These are phyloP conservation scores for Ophioninae sp. DNA, from an alignment of 2,888 invertebrate species.

Conservation along the genomic window DNA sequence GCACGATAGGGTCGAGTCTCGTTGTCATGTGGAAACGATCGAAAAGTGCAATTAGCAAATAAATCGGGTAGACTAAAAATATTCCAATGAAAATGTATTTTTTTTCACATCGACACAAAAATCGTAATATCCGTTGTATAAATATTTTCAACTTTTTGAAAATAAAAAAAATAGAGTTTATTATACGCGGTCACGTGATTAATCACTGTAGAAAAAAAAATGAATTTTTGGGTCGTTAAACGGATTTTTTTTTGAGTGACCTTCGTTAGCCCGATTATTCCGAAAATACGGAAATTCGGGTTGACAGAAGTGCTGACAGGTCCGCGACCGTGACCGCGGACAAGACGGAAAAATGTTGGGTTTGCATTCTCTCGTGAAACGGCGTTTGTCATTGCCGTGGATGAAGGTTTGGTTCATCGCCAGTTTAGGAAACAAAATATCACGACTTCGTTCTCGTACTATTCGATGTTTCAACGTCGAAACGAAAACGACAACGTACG, in stretches of 20 bases:
- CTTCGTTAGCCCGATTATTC: conserved; percentile 2
- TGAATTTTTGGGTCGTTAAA: not conserved
- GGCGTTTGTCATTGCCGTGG: conserved; percentile 2
- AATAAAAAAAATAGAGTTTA: not conserved
- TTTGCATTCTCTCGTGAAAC: conserved; percentile 9
- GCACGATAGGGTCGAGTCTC: conserved; percentile 6
- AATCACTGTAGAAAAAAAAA: not conserved
- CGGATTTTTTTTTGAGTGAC: not conserved
- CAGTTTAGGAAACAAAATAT: conserved; percentile 38
- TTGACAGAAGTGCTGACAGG: conserved; percentile 22
- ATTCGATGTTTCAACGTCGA: conserved; percentile 21
- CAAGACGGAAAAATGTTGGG: conserved; percentile 31
- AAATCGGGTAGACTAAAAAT: conserved; percentile 9
- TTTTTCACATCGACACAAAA: not conserved
- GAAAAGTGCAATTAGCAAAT: not conserved
- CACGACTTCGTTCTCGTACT: not conserved
- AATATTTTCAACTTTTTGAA: not conserved
- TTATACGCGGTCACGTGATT: not conserved
- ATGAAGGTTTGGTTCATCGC: conserved; percentile 47
- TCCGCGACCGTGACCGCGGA: conserved; percentile 55
- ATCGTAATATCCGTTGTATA: not conserved
- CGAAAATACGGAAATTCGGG: conserved; percentile 12
- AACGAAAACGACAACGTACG: conserved; percentile 8
- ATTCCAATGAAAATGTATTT: not conserved
- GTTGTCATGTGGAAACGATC: not conserved